Base-by-base conservation (phyloP, 2,888 invertebrate genomes). In the Cremastinae sp. region DNA sequence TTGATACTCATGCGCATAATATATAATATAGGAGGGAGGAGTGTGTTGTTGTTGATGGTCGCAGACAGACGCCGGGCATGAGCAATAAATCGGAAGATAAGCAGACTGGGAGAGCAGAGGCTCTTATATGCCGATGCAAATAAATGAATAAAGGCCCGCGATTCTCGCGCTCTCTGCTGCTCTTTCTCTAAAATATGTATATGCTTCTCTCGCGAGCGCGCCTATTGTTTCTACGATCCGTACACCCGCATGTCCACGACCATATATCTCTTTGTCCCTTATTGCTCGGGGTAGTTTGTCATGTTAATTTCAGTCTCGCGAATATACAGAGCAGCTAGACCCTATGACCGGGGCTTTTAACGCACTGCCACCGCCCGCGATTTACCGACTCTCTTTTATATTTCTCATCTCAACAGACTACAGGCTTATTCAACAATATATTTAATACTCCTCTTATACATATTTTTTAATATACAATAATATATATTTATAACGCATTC, bases 271-370 rank as follows among this genome's bases (percentile, higher is more conserved):
- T 84, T 83, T 83, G 84, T 87, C 88, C 88, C 88, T 90, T 89
- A 88, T 89, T 89, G 87, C 89, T 87, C 85, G 82, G 89, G 89
- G 89, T 89, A 89, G 89, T 90, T 90, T 90, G 89, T 90, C 89
- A 90, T 90, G 89, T 90, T 90, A 90, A 90, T 89, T 90, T 88
- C 87, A 87, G 86, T 86, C 84, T 85, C 87, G 87, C 86, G 86
- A 84, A 82, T 84, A 81, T 78, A 78, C 84, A 85, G 47, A 68
- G n/a, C n/a, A n/a, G n/a, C n/a, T n/a, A n/a, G 87, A 86, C 74
- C 65, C 71, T 53, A 62, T 86, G 85, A 82, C 82, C 81, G 77
- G 81, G 84, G 89, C 89, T 89, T 90, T 90, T 89, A 90, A 90
- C 89, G 89, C 88, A 88, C 89, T 88, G 85, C 88, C 89, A 86